Base-by-base conservation (phyloP, 2,113 vertebrate species). In the Paracanthobrama guichenoti region DNA sequence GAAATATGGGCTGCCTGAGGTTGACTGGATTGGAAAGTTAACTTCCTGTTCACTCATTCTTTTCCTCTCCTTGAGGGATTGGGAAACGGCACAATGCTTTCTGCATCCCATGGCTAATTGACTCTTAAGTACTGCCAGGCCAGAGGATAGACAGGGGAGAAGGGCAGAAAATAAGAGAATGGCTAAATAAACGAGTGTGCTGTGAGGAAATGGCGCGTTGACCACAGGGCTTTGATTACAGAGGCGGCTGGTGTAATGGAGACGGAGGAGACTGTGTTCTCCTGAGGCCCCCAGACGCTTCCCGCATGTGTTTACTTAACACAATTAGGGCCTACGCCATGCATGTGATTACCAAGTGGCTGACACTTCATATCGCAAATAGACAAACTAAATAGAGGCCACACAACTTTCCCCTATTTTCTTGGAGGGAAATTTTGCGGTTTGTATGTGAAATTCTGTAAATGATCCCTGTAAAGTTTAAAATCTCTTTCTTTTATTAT, bases 241-340 rank as follows among this genome's bases (percentile, higher is more conserved):
- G 55, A 28, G 31, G 59, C n/a, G 24, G 71, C 26, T 87, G 57
- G 46, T 60, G 39, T 59, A 64, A 80, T 66, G 18, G 78, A 81
- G 64, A 81, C 12, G 46, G 20, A 35, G 71, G 88, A 84, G 85
- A 91, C 85, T 88, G 80, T 57, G 85, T 83, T 89, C 48, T 53
- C 48, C 31, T n/a, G 84, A 88, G 86, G 86, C 88, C 16, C 90
- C 89, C 90, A 92, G 91, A 42, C 46, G 12, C 31, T 57, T 81
- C 79, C 79, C 64, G 66, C 79, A 71, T 71, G 48, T 71, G 79
- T 81, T 81, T 81, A 81, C 64, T 81, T 71, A 55, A 81, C 66
- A 18, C 79, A 71, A 12, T 42, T 71, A 53, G 46, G 62, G 28
- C 77, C 22, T 64, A 26, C 14, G 42, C 24, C 59, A 20, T 64